Conservation (phyloP, 2,888 invertebrate genomes). For the Lissocephala sabroskyi region DNA sequence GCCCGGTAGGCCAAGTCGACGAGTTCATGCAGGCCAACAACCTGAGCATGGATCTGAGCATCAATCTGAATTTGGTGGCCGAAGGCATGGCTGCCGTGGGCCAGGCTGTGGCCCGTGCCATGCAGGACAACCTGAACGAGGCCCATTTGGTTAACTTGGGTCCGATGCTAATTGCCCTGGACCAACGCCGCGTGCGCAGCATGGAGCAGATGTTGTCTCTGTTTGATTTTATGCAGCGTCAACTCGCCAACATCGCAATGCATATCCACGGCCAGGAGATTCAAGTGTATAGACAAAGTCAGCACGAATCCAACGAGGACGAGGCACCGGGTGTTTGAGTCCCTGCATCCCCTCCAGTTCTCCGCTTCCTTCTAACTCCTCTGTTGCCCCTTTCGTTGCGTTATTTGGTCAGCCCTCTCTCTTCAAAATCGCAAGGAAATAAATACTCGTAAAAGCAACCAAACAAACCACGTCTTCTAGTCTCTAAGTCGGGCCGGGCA, state of each 20-base stretch:
- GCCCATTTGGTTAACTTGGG: not conserved
- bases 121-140: not conserved
- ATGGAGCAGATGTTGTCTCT: conserved; percentile 22
- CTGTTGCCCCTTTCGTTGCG: no score
- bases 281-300: not conserved
- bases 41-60: conserved; percentile 11
- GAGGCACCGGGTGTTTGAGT: not conserved
- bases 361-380: no score
- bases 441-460: not conserved
- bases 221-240: conserved; percentile 24
- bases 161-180: not conserved
- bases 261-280: conserved; percentile 18
- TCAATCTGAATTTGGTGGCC: conserved; percentile 4
- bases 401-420: no score
- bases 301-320: conserved; percentile 30
- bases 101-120: not conserved
- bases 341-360: not conserved
- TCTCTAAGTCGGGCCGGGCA: not conserved
- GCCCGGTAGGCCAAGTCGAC: not conserved
- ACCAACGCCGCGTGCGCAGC: conserved; percentile 26
- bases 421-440: not conserved
- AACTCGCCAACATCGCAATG: conserved; percentile 15
- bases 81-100: conserved; percentile 4
- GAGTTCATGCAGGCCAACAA: not conserved
- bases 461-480: not conserved